Percentiles rank a stretch among this genome's conserved stretches.
These are phyloP conservation scores for Barbus barbus DNA, from an alignment of 2,113 vertebrate genomes.

Conservation along the genomic window DNA sequence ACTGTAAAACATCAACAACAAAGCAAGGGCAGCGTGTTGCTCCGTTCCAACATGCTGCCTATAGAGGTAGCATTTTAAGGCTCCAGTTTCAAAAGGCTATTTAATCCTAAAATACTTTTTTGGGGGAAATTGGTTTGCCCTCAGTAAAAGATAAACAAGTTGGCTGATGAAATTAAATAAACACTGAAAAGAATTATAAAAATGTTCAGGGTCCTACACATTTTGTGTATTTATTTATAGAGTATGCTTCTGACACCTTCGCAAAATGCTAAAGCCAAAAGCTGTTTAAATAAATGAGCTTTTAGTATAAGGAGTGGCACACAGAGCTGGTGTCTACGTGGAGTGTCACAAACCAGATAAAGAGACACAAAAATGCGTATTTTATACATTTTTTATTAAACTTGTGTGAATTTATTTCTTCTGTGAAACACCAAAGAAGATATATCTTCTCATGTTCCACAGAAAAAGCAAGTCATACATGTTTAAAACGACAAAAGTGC, in stretches of 20 bases:
- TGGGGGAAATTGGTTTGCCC: neutral
- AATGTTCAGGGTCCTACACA: neutral
- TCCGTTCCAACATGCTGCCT: constrained; percentile 4
- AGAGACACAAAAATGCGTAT: neutral
- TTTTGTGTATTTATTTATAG: too few relatives aligned
- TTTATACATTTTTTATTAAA: neutral
- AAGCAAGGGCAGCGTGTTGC: constrained; percentile 34
- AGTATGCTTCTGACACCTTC: too few relatives aligned
- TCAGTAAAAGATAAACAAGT: neutral
- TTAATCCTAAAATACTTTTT: neutral
- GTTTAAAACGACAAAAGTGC: neutral
- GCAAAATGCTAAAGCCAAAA: too few relatives aligned
- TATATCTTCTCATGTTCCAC: neutral
- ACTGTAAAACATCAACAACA: constrained; percentile 58
- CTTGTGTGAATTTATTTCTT: neutral
- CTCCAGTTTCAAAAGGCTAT: neutral
- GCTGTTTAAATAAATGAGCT: neutral
- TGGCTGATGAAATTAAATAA: neutral
- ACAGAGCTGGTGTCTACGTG: neutral
- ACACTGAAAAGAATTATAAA: neutral
- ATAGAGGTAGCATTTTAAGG: neutral
- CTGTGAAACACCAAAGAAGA: neutral
- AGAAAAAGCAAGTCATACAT: neutral
- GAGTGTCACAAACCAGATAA: neutral
- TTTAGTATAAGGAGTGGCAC: neutral